Base-by-base conservation (phyloP, 1,140 invertebrate genomes). In the Hypothenemus hampei region DNA sequence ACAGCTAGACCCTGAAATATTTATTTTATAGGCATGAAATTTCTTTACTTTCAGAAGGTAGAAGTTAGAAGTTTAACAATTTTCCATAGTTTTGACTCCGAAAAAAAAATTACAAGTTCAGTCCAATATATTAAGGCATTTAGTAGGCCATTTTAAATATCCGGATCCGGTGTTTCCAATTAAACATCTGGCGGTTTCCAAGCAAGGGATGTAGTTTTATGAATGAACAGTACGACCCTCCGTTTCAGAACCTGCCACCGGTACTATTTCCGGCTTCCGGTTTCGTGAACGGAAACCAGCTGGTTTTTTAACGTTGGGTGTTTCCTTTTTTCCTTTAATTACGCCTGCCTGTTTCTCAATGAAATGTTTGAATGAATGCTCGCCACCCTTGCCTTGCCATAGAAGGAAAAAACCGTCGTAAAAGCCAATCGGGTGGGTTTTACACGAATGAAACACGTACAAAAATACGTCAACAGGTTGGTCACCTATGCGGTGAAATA, bases 401-500 rank as follows among this genome's bases (percentile, higher is more conserved):
- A n/a, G n/a, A n/a, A n/a, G n/a, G n/a, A n/a, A n/a, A n/a, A n/a
- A n/a, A n/a, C n/a, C n/a, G n/a, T n/a, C 8, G 31, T 5, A 15
- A 11, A 21, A 19, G 40, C 40, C 40, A 43, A 43, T 43, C 22
- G 24, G 29, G 50, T 53, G 44, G 37, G 50, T 24, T 53, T 53
- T 53, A 43, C 23, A 41, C 31, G 40, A 44, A 53, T 23, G 40
- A 51, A 43, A 53, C 16, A 33, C 33, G 50, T 44, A 53, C 44
- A 53, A 53, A 53, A 53, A 53, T 44, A 43, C 26, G 26, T n/a
- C 46, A 41, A 53, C 50, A 53, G 50, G 50, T 53, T 53, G 50
- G 50, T 53, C 50, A 43, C 39, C 50, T 53, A 53, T 44, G 13
- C 22, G 20, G 21, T 10, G 50, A 33, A 44, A 51, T 51, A 51